phyloP scores from a whole-genome alignment of 2,113 vertebrate species.

The Lycocorax pyrrhopterus region DNA sequence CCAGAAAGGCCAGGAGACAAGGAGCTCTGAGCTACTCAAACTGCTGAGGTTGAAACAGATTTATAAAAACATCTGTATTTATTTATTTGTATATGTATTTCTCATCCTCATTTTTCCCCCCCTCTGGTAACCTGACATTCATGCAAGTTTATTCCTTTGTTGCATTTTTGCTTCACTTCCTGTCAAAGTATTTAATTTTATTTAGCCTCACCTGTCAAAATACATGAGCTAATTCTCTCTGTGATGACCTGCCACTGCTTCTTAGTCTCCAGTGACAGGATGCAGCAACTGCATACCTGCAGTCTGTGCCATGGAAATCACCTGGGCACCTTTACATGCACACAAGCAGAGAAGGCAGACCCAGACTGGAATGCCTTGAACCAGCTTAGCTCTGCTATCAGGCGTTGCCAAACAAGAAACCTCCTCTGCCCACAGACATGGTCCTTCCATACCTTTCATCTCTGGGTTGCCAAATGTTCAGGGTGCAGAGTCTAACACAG shows the following conservation, averaged over 20 bases:
- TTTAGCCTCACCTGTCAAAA: conserved; percentile 58
- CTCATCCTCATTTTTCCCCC: neutral
- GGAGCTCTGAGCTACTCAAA: neutral
- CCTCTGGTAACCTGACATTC: neutral
- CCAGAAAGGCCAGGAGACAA: neutral
- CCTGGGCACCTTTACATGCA: neutral
- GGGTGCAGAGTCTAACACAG: neutral
- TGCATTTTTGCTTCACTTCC: conserved; percentile 38
- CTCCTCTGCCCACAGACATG: neutral
- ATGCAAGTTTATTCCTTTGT: neutral
- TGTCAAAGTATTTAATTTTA: conserved; percentile 41
- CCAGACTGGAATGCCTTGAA: neutral
- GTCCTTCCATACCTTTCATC: neutral
- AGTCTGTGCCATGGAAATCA: conserved; percentile 23
- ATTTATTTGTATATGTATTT: neutral
- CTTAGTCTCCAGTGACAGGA: conserved; percentile 3
- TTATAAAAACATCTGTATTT: neutral
- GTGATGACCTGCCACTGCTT: conserved; percentile 36
- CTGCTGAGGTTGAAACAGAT: neutral
- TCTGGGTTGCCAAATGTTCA: neutral
- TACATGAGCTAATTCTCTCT: conserved; percentile 44
- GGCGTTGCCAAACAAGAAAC: neutral
- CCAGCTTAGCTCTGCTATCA: neutral
- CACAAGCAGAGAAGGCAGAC: neutral
- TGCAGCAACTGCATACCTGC: neutral